phyloP scores from a whole-genome alignment of 2,113 vertebrate genomes.

The Indri indri region DNA sequence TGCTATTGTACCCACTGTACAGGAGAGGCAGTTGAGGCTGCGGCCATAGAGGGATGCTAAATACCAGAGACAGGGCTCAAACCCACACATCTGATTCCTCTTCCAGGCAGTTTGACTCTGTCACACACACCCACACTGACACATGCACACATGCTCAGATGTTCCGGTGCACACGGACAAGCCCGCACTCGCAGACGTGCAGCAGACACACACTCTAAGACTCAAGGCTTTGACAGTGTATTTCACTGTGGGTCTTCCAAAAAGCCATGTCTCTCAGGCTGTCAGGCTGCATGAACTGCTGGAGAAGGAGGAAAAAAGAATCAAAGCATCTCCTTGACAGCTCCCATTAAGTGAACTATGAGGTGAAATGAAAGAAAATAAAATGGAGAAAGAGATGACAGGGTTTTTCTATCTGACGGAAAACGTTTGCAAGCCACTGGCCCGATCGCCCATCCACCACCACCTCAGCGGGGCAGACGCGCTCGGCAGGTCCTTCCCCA shows the following conservation, averaged over 20 bases:
- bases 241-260: constrained; percentile 7
- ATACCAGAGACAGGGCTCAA: not conserved
- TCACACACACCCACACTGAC: not conserved
- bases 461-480: not conserved
- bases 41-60: not conserved
- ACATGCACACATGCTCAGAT: not conserved
- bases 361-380: constrained; percentile 74
- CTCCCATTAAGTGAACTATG: constrained; percentile 72
- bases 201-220: not conserved
- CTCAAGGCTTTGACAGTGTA: not conserved
- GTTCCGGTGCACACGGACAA: not conserved
- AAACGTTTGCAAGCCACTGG: constrained; percentile 47
- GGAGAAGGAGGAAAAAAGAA: not conserved
- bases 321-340: constrained; percentile 74
- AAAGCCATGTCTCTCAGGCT: constrained; percentile 48
- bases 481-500: not conserved
- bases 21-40: not conserved
- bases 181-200: not conserved
- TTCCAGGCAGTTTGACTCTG: not conserved
- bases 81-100: not conserved
- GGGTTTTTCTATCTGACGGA: constrained; percentile 65
- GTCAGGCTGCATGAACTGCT: constrained; percentile 52
- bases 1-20: not conserved
- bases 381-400: constrained; percentile 73
- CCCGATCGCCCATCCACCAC: constrained; percentile 67